Base-by-base conservation (phyloP, 2,113 vertebrate species). In the Phyllostomus discolor region DNA sequence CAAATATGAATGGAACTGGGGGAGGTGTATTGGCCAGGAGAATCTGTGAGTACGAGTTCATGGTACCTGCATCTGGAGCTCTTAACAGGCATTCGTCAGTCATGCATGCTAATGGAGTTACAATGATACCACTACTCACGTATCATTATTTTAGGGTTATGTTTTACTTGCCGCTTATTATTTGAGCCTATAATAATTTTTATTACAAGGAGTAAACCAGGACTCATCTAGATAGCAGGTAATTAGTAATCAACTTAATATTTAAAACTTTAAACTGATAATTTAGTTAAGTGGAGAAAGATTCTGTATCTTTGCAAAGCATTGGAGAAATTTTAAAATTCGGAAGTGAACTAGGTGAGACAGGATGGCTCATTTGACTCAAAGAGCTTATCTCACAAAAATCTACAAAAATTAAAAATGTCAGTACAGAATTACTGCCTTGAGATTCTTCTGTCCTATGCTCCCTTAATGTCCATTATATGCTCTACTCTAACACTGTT, bases 261-360 rank as follows among this genome's bases (percentile, higher is more conserved):
- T 84, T 92, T 88, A 85, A 69, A 96, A 79, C 11, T 69, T 91
- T 87, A 57, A 87, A 26, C 28, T 54, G 62, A 73, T 88, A 33
- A 54, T 54, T 7, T 69, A 67, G 15, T 52, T 43, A 70, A 69
- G 15, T 72, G 5, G 67, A 59, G 8, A 87, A 81, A 64, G 28
- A 31, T 64, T 64, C 62, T 2, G 12, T 82, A 35, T 9, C 75
- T 86, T 89, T 66, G 35, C 26, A 15, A 69, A 82, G 76, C 46
- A 26, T 43, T 16, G 17, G 67, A 35, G 11, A 33, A 50, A 57
- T 9, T 72, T 22, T 22, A 57, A 50, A 90, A 70, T 69, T 83
- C 62, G 54, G 22, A 72, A 72, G 41, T 87, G n/a, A 92, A 64
- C 28, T 54, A 87, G 28, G 0, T 43, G 78, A 95, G 17, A 67